Base-by-base conservation (phyloP, 2,797 vertebrate genomes). In the Rhinatrema bivittatum region DNA sequence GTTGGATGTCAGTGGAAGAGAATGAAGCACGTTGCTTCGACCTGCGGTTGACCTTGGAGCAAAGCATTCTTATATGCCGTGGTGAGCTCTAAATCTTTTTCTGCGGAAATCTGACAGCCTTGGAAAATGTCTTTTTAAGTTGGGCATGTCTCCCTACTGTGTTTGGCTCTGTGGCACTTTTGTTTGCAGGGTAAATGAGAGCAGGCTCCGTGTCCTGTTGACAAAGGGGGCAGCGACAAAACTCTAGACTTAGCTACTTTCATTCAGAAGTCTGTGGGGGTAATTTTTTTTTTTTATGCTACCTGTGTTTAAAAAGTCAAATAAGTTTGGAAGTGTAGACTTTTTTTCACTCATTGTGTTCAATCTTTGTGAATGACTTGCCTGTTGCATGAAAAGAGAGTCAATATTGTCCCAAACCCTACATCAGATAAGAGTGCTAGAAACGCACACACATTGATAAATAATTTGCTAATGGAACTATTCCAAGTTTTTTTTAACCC, bases 191-290 rank as follows among this genome's bases (percentile, higher is more conserved):
- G 16, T 56, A 55, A 55, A 62, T 62, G 40, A 41, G 62, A 57
- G 46, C 32, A 4, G 7, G 42, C 36, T 55, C 55, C 44, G 54
- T 59, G 46, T 48, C 39, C 50, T 74, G 44, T 68, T 67, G 66
- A 56, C 59, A 47, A 51, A 67, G 74, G 62, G 53, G 65, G 57
- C 8, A 17, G 53, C 58, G 42, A 19, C 35, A 47, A 32, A 67
- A 56, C 50, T 0, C 0, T 46, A 24, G 10, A 18, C 24, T 55
- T 47, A 24, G 21, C 36, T 29, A 9, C 21, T 52, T 47, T 26
- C 27, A 12, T 55, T 42, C 18, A 17, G 30, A 31, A 13, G 13
- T 42, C 14, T 29, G 36, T 31, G 37, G 10, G 16, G 37, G 32
- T 18, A 46, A n/a, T 29, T 18, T 15, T 16, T 23, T 34, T 20